Percentiles rank a stretch among this genome's conserved stretches.
These are phyloP conservation scores for Acleris holmiana DNA, from an alignment of 2,888 invertebrate species.

Conservation along the genomic window DNA sequence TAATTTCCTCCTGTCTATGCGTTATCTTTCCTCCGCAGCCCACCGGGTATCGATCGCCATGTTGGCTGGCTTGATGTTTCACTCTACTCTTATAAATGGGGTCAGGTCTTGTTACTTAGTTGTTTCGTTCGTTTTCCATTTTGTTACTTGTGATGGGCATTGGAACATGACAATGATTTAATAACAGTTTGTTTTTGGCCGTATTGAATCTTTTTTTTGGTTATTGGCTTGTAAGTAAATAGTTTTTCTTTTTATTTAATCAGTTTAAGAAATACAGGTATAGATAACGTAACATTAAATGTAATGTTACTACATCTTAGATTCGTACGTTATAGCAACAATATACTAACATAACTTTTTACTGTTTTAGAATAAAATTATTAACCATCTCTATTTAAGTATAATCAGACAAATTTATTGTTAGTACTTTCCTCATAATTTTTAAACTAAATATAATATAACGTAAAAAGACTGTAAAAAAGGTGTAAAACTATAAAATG, in stretches of 20 bases:
- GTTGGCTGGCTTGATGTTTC: constrained; percentile 46
- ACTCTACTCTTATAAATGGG: constrained; percentile 29
- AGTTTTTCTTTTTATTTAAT: too few relatives aligned
- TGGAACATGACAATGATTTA: too few relatives aligned
- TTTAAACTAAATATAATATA: background rate
- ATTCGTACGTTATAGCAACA: too few relatives aligned
- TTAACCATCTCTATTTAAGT: too few relatives aligned
- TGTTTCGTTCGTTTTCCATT: background rate
- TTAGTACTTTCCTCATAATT: too few relatives aligned
- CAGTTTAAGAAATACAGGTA: too few relatives aligned
- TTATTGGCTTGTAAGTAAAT: too few relatives aligned
- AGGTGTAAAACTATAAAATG: background rate
- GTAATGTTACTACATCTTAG: background rate
- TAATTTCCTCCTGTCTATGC: constrained; percentile 4
- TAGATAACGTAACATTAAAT: background rate
- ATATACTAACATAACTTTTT: too few relatives aligned
- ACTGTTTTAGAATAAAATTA: too few relatives aligned
- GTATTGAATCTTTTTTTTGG: too few relatives aligned
- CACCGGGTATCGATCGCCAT: constrained; percentile 55
- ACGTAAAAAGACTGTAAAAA: background rate
- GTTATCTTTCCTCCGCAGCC: constrained; percentile 41
- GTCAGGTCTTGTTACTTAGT: constrained; percentile 14
- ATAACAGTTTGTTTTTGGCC: too few relatives aligned
- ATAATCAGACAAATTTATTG: too few relatives aligned
- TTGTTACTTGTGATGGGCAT: background rate